Base-by-base conservation (phyloP, 2,113 vertebrate genomes). In the Passer montanus region DNA sequence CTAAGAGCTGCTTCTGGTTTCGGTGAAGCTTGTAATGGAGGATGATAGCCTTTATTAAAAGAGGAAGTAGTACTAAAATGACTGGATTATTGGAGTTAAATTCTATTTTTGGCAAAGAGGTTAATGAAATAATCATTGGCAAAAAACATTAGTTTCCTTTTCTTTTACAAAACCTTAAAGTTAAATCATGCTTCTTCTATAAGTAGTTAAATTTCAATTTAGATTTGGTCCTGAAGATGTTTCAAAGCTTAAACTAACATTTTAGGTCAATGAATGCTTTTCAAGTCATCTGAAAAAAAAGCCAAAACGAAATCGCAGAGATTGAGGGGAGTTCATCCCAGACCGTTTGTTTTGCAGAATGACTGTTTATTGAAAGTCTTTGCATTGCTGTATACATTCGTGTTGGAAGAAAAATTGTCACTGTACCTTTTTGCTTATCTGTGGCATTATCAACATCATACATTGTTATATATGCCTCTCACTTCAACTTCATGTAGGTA, bases 71-170 rank as follows among this genome's bases (percentile, higher is more conserved):
- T 80, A n/a, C n/a, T 72, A n/a, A 86, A 81, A 43, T 81, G 35
- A 72, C 26, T 84, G 85, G 56, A 70, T 94, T 88, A 70, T 95
- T 88, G 10, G 73, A 64, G 88, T 93, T 94, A 83, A 81, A 53
- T 33, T 84, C 59, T 94, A 7, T 69, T 91, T 92, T 86, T 89
- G 76, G 47, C 13, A 5, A 78, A 94, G 83, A 92, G 53, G 47
- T 77, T 93, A 93, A 82, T 93, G 79, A 86, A 94, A 60, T 90
- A 92, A 76, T 84, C 17, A 30, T 53, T 72, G 56, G 23, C 66
- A 58, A 81, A 86, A 88, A 81, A 9, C 27, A 23, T 53, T 24
- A 27, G 9, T 58, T 96, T 94, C 66, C 66, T 84, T 85, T 79
- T 83, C 33, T 59, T 77, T 60, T 56, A 64, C 11, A n/a, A 30